phyloP scores from a whole-genome alignment of 2,888 invertebrate species.

The Epicampocera succincta region DNA sequence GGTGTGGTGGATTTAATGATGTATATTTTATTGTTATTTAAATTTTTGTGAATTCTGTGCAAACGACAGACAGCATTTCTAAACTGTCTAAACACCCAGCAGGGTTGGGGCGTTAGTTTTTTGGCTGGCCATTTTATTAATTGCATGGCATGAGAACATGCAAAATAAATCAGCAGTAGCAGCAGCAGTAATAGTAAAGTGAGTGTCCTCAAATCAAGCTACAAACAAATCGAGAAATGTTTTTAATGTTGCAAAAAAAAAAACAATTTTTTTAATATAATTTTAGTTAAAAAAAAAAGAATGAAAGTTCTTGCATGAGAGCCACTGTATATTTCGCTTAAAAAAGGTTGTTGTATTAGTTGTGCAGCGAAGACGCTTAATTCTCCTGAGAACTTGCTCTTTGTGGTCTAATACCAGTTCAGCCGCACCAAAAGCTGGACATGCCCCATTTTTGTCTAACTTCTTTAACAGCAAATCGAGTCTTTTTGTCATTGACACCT shows the following conservation, averaged over 20 bases:
- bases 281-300: not conserved
- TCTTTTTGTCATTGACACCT: conserved; percentile 42
- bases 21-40: conserved; percentile 14
- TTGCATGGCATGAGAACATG: conserved; percentile 51
- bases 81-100: conserved; percentile 21
- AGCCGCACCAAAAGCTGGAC: too few relatives aligned
- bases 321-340: too few relatives aligned
- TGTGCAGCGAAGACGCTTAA: too few relatives aligned
- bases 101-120: not conserved
- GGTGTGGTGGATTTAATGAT: conserved; percentile 53
- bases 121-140: conserved; percentile 16
- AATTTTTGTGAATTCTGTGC: conserved; percentile 3
- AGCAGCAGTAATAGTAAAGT: not conserved
- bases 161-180: conserved; percentile 23
- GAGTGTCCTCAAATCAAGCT: not conserved
- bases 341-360: too few relatives aligned
- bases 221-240: too few relatives aligned
- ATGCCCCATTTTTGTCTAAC: not conserved
- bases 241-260: too few relatives aligned
- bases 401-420: too few relatives aligned
- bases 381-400: too few relatives aligned
- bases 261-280: too few relatives aligned
- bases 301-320: not conserved
- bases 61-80: conserved; percentile 43
- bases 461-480: conserved; percentile 4